Evolutionary conservation across 2,888 invertebrate species (phyloP).

Genomic region (Lypha dubia): DNA sequence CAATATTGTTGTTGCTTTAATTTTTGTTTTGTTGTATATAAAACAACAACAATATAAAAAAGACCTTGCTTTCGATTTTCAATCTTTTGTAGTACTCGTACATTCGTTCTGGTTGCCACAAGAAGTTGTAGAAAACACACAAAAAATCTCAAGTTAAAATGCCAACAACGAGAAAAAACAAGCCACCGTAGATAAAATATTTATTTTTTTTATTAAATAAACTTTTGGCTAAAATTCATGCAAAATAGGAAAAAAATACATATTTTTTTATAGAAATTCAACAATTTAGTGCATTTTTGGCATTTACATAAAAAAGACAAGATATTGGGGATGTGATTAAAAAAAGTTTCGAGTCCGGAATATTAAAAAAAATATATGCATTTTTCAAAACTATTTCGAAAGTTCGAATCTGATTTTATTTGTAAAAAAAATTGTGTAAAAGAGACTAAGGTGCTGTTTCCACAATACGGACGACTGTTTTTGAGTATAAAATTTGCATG

Average conservation of each 20-base stretch:
- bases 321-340: slow-evolving; percentile 24
- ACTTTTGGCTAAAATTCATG: slow-evolving; percentile 53
- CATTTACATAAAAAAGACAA: slow-evolving; percentile 36
- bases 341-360: not conserved
- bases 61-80: slow-evolving; percentile 72
- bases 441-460: no score
- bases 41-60: slow-evolving; percentile 53
- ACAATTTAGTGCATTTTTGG: slow-evolving; percentile 34
- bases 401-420: not conserved
- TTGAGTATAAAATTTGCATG: no score
- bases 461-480: no score
- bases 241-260: slow-evolving; percentile 1
- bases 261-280: slow-evolving; percentile 1
- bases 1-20: slow-evolving; percentile 37
- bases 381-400: not conserved
- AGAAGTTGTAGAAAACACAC: slow-evolving; percentile 27
- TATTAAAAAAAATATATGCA: not conserved
- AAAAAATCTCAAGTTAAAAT: slow-evolving; percentile 39
- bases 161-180: slow-evolving; percentile 32
- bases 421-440: no score
- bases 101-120: slow-evolving; percentile 64
- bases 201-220: slow-evolving; percentile 39
- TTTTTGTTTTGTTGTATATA: slow-evolving; percentile 1
- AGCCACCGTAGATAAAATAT: slow-evolving; percentile 11
- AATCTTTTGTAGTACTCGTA: slow-evolving; percentile 62